phyloP scores from a whole-genome alignment of 1,140 invertebrate genomes.

The Dreissena rostriformis region DNA sequence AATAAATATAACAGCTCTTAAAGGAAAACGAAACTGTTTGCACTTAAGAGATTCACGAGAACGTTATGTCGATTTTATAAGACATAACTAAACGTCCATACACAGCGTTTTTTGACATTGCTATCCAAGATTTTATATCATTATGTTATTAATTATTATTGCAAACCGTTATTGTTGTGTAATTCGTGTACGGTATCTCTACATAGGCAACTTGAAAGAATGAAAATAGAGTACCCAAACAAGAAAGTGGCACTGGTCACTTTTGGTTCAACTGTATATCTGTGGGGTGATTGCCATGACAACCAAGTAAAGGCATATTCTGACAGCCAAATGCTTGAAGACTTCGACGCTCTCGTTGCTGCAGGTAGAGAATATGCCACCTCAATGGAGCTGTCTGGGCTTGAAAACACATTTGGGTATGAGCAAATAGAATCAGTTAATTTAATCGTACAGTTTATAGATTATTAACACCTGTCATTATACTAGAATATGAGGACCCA shows the following conservation, averaged over 20 bases:
- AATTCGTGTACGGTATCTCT: not conserved
- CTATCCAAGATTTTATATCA: too few species aligned
- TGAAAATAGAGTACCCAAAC: slow-evolving; percentile 72
- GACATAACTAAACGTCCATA: too few species aligned
- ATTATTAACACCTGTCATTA: too few species aligned
- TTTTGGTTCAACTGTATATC: slow-evolving; percentile 70
- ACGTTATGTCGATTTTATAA: too few species aligned
- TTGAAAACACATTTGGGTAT: slow-evolving; percentile 67
- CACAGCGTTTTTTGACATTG: too few species aligned
- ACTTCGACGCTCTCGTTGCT: slow-evolving; percentile 64
- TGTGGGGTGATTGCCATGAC: slow-evolving; percentile 66
- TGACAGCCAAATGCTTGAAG: slow-evolving; percentile 45
- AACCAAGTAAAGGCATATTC: not conserved
- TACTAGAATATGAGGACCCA: too few species aligned
- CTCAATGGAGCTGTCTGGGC: slow-evolving; percentile 59
- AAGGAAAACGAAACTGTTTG: too few species aligned
- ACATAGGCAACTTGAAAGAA: slow-evolving; percentile 70
- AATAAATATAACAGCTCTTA: too few species aligned
- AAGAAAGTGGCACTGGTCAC: slow-evolving; percentile 71
- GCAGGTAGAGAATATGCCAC: slow-evolving; percentile 61
- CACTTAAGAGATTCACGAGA: too few species aligned
- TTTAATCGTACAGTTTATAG: too few species aligned
- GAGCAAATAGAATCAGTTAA: not conserved
- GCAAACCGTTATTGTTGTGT: too few species aligned
- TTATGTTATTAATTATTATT: too few species aligned